Percentiles rank a stretch among this genome's conserved stretches.
These are phyloP conservation scores for Lerema accius DNA, from an alignment of 1,140 invertebrate species.

Conservation along the genomic window DNA sequence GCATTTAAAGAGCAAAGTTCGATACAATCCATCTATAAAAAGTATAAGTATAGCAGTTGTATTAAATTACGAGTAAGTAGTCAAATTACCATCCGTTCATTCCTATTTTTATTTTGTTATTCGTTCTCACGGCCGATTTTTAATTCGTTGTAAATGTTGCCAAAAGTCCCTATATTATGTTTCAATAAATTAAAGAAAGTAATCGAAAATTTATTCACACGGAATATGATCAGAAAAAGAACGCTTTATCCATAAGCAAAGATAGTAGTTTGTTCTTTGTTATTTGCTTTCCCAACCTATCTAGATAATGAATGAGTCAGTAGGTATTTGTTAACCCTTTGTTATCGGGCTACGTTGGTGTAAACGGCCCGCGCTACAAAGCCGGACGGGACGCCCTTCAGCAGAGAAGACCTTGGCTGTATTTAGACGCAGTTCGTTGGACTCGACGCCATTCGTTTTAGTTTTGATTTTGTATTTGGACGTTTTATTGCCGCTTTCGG, in stretches of 20 bases:
- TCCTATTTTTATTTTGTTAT: too few relatives aligned
- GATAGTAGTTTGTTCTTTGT: slow-evolving; percentile 9
- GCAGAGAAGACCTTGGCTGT: slow-evolving; percentile 74
- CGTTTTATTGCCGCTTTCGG: slow-evolving; percentile 62
- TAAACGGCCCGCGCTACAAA: slow-evolving; percentile 73
- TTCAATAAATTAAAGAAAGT: too few relatives aligned
- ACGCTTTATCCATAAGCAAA: too few relatives aligned
- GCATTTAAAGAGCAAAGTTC: background rate
- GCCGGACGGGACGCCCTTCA: slow-evolving; percentile 76
- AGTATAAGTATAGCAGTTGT: too few relatives aligned
- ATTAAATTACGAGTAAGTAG: too few relatives aligned
- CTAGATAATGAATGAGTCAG: slow-evolving; percentile 59
- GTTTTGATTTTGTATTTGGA: slow-evolving; percentile 65
- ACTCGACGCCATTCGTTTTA: slow-evolving; percentile 71
- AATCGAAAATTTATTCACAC: too few relatives aligned
- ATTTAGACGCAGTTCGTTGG: slow-evolving; percentile 78
- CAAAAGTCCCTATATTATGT: too few relatives aligned
- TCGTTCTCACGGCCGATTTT: too few relatives aligned
- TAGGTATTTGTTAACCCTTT: slow-evolving; percentile 71
- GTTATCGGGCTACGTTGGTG: slow-evolving; percentile 66
- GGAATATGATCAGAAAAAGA: too few relatives aligned
- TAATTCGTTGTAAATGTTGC: too few relatives aligned
- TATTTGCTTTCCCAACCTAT: slow-evolving; percentile 26
- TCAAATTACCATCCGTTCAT: too few relatives aligned
- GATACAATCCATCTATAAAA: background rate